These are phyloP conservation scores for Dione juno DNA, from an alignment of 2,888 invertebrate genomes.

Conservation along the genomic window DNA sequence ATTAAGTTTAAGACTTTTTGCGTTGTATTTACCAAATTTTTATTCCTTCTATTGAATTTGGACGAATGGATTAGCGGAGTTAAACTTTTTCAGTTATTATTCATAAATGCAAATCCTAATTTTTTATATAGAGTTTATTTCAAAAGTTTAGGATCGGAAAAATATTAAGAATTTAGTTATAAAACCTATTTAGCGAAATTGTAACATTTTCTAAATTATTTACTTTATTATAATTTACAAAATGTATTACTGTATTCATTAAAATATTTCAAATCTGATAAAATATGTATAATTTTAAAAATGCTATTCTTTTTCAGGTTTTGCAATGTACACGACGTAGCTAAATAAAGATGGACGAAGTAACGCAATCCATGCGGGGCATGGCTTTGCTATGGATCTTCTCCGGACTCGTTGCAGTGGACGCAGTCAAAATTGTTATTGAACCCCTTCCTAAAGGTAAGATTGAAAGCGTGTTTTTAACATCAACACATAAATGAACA, in stretches of 20 bases:
- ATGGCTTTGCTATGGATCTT: slow-evolving; percentile 71
- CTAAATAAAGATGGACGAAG: slow-evolving; percentile 62
- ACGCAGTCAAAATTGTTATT: slow-evolving; percentile 77
- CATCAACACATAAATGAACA: neutral
- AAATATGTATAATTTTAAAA: slow-evolving; percentile 19
- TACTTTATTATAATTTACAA: slow-evolving; percentile 9
- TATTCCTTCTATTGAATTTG: slow-evolving; percentile 69
- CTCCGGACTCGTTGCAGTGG: slow-evolving; percentile 63
- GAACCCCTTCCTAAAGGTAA: slow-evolving; percentile 82
- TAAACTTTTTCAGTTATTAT: slow-evolving; percentile 79
- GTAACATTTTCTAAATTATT: neutral
- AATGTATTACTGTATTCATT: slow-evolving; percentile 9
- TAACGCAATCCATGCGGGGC: slow-evolving; percentile 54
- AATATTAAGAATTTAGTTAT: slow-evolving; percentile 36
- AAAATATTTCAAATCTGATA: neutral
- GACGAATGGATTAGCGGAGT: slow-evolving; percentile 68
- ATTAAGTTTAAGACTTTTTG: slow-evolving; percentile 55
- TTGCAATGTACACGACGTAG: slow-evolving; percentile 60
- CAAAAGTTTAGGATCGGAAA: slow-evolving; percentile 65
- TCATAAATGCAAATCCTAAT: slow-evolving; percentile 80
- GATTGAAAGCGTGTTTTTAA: slow-evolving; percentile 42
- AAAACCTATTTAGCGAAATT: slow-evolving; percentile 26
- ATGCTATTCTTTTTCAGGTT: slow-evolving; percentile 56
- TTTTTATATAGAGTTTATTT: slow-evolving; percentile 73
- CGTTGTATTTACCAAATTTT: slow-evolving; percentile 71